Evolutionary conservation across 2,113 vertebrate species (phyloP).

Genomic region (Chitala chitala): DNA sequence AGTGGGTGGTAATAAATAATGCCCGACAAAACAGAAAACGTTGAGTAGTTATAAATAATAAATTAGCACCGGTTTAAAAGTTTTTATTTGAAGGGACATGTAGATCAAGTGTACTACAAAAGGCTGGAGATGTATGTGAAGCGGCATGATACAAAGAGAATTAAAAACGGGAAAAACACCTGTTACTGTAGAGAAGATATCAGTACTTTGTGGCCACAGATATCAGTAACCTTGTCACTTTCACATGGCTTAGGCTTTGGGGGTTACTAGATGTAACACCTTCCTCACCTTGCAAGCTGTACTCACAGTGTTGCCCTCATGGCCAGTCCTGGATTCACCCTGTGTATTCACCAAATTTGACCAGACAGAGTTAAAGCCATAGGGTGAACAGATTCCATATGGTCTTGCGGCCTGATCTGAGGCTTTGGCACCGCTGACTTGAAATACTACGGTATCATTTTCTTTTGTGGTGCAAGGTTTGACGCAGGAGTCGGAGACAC

Average conservation of each 20-base stretch:
- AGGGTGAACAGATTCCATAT: neutral
- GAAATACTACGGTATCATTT: too few species aligned
- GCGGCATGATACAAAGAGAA: neutral
- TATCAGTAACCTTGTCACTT: neutral
- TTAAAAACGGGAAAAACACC: too few species aligned
- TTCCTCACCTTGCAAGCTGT: neutral
- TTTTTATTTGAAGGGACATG: neutral
- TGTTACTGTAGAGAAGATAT: neutral
- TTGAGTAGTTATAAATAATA: neutral
- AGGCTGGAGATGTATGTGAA: neutral
- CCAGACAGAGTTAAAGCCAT: neutral
- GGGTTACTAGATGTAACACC: too few species aligned
- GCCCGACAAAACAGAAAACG: neutral
- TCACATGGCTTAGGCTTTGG: neutral
- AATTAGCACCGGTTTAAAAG: neutral
- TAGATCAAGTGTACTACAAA: neutral
- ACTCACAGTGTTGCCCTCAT: neutral
- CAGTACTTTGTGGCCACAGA: neutral
- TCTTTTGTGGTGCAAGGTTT: slow-evolving; percentile 22
- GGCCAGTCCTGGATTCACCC: neutral
- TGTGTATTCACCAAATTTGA: neutral
- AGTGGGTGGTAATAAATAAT: neutral
- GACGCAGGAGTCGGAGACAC: slow-evolving; percentile 44
- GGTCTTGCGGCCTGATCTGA: too few species aligned
- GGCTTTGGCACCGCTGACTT: neutral